A percentile compares a stretch with the other conserved stretches of the same genome.
phyloP scores from a whole-genome alignment of 2,113 vertebrate genomes.

The Ptychochromis oligacanthus region DNA sequence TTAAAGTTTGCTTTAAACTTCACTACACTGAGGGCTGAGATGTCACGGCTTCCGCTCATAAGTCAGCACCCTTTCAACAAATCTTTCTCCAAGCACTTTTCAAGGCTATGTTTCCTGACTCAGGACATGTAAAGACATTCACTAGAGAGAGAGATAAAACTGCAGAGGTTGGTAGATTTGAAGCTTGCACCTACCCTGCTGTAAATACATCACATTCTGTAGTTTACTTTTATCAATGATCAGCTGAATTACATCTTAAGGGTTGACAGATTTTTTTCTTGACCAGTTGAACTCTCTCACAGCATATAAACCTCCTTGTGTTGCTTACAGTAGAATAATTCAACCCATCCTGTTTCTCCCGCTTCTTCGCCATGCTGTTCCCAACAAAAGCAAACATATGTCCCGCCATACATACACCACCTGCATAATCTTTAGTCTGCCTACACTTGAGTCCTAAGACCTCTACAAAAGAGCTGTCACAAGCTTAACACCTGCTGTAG shows the following conservation, averaged over 20 bases:
- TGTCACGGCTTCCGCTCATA: neutral
- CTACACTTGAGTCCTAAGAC: neutral
- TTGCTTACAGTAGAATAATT: neutral
- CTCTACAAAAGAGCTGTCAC: neutral
- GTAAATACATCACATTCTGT: neutral
- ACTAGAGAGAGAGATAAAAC: too few relatives aligned
- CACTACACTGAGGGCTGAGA: neutral
- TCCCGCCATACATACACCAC: neutral
- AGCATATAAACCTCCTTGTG: neutral
- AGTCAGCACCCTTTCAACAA: neutral
- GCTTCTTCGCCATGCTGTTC: neutral
- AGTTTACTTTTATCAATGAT: rapidly evolving
- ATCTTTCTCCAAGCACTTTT: neutral
- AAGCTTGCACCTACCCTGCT: neutral
- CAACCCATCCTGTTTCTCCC: neutral
- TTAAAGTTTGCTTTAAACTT: neutral
- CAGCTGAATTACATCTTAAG: neutral
- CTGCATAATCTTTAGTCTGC: neutral
- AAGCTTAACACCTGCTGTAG: neutral
- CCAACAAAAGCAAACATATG: neutral
- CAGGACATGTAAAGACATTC: neutral
- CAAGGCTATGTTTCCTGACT: neutral
- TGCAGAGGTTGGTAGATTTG: neutral
- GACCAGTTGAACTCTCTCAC: neutral
- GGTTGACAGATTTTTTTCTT: neutral